Percentiles rank a stretch among this genome's conserved stretches.
These are phyloP conservation scores for Hylomyscus alleni DNA, from an alignment of 2,797 vertebrate species.

Conservation along the genomic window DNA sequence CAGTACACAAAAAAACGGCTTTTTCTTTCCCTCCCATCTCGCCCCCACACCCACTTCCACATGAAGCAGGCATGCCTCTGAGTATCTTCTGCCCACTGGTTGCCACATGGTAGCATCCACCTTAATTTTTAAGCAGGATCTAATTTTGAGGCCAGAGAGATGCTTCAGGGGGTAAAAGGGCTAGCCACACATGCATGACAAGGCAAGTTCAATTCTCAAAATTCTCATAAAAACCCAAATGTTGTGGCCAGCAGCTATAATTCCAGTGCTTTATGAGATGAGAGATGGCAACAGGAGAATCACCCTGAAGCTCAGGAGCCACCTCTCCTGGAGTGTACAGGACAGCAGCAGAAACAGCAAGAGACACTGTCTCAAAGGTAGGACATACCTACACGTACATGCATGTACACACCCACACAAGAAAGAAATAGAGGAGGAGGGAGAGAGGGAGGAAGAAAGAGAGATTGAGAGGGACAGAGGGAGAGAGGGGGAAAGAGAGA, in stretches of 20 bases:
- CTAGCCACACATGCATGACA: background rate
- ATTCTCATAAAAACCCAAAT: background rate
- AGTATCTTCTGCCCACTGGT: background rate
- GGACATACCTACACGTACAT: background rate
- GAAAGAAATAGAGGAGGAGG: background rate
- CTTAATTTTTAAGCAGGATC: background rate
- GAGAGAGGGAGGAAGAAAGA: too few relatives aligned
- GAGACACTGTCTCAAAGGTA: background rate
- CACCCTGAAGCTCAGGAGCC: background rate
- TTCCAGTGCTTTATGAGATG: background rate
- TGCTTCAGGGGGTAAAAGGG: background rate
- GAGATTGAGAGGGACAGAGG: too few relatives aligned
- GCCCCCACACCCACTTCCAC: background rate
- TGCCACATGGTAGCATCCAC: background rate
- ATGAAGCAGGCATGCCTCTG: background rate
- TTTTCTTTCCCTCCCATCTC: background rate
- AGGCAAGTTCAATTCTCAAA: background rate
- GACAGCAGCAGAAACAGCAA: background rate
- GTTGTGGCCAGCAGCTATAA: background rate
- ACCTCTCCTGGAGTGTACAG: background rate
- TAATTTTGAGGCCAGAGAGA: background rate
- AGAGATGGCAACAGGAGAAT: background rate
- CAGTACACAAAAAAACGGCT: background rate
- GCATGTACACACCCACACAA: background rate
- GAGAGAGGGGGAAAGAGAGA: rapidly evolving